Percentiles rank a stretch among this genome's conserved stretches.
These are phyloP conservation scores for Penaeus indicus DNA, from an alignment of 1,140 invertebrate genomes.

Conservation along the genomic window DNA sequence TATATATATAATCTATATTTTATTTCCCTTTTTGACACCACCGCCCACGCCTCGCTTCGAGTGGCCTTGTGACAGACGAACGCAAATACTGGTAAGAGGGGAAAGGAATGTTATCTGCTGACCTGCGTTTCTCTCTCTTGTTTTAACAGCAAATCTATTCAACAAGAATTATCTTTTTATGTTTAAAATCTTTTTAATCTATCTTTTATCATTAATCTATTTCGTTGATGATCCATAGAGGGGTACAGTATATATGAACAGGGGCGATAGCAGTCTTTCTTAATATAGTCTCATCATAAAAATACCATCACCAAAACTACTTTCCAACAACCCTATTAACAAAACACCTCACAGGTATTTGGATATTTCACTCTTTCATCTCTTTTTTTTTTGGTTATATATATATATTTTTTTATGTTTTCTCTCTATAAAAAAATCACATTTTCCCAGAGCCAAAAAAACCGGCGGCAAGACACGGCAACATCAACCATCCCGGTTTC, in stretches of 20 bases:
- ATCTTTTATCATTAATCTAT: slow-evolving; percentile 43
- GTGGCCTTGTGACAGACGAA: slow-evolving; percentile 46
- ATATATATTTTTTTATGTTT: too few relatives aligned
- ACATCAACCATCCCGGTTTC: too few relatives aligned
- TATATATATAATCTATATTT: too few relatives aligned
- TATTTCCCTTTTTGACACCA: slow-evolving; percentile 23
- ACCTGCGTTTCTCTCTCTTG: slow-evolving; percentile 31
- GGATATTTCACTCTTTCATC: slow-evolving; percentile 26
- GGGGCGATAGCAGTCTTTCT: slow-evolving; percentile 45
- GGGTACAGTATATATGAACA: slow-evolving; percentile 30
- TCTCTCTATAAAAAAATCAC: too few relatives aligned
- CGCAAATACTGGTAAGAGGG: slow-evolving; percentile 49
- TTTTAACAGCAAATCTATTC: slow-evolving; percentile 46
- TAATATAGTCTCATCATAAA: slow-evolving; percentile 49
- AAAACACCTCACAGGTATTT: slow-evolving; percentile 13
- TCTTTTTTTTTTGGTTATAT: not conserved
- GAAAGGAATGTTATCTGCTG: slow-evolving; percentile 52
- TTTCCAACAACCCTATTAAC: slow-evolving; percentile 49
- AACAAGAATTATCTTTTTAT: slow-evolving; percentile 49
- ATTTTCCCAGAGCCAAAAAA: too few relatives aligned
- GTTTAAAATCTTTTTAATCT: not conserved
- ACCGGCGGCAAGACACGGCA: too few relatives aligned
- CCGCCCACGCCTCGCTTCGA: slow-evolving; percentile 46
- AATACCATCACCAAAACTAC: slow-evolving; percentile 45
- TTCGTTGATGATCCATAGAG: slow-evolving; percentile 58